Base-by-base conservation (phyloP, 1,140 invertebrate genomes). In the Sesamia nonagrioides region DNA sequence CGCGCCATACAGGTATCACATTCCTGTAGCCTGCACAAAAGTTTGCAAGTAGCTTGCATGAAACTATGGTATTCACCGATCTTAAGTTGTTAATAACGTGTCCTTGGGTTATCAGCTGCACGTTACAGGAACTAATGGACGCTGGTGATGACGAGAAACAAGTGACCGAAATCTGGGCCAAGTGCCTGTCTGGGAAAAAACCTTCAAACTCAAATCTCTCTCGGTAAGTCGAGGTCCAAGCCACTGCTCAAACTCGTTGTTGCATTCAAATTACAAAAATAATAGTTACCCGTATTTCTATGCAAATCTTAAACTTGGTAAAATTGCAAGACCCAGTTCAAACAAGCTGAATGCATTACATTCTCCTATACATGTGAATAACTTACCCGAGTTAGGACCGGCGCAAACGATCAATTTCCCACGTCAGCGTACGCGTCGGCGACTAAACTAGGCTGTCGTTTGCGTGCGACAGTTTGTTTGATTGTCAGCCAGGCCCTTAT, bases 341-440 rank as follows among this genome's bases (percentile, higher is more conserved):
- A 18, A 37, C 61, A 18, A 66, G 17, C 9, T 66, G 15, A 8
- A 21, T 42, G 61, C 61, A n/a, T 58, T 21, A 5, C n/a, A 11
- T 42, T 60, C 56, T 50, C 45, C 15, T 21, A 35, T 66, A 18
- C 61, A 42, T 66, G 42, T 21, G 61, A 66, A 66, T 66, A 66
- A 42, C n/a, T 42, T 66, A 66, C 18, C 61, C 61, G 11, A 66
- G 61, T 66, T 18, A 18, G 61, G 61, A 17, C 9, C 27, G 18
- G 11, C 7, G 54, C 54, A 42, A n/a, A 66, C 37, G 61, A 66
- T 40, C 61, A 66, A 45, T 66, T 60, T 50, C 15, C 45, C 15
- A n/a, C 45, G 5, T 58, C 27, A 18, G 9, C 21, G 4, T 58
- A 5, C 54, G 15, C 45, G 6, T 11, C 0, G 21, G 9, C 13